Percentiles rank a stretch among this genome's conserved stretches.
Conservation (phyloP, 2,888 invertebrate species). For the Metellina segmentata region DNA sequence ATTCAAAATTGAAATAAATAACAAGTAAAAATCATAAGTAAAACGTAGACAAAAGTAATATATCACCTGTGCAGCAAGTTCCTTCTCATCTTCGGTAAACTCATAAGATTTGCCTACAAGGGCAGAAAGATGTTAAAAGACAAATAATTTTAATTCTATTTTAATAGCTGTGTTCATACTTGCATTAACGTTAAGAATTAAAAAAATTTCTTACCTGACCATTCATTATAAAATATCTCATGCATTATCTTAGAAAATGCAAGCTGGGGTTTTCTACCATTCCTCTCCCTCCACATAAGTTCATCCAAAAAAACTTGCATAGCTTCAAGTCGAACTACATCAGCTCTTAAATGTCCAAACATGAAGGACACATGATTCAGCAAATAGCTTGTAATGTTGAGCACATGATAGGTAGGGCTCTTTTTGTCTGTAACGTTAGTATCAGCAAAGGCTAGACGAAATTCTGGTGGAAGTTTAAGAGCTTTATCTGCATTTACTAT, state of each 20-base stretch:
- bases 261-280: slow-evolving; percentile 86
- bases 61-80: not conserved
- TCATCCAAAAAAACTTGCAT: slow-evolving; percentile 95
- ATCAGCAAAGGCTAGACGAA: slow-evolving; percentile 24
- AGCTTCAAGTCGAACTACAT: slow-evolving; percentile 87
- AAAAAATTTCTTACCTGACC: slow-evolving; percentile 35
- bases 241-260: slow-evolving; percentile 73
- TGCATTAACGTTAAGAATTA: not conserved
- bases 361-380: slow-evolving; percentile 66
- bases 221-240: slow-evolving; percentile 59
- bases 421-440: slow-evolving; percentile 5
- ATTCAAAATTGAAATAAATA: no score
- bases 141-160: not conserved
- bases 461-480: not conserved
- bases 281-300: slow-evolving; percentile 93
- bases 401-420: slow-evolving; percentile 37
- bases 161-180: no score
- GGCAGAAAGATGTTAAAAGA: not conserved
- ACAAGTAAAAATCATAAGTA: not conserved
- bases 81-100: not conserved
- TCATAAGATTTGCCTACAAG: not conserved
- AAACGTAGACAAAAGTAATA: not conserved
- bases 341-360: slow-evolving; percentile 65
- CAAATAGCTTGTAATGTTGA: slow-evolving; percentile 56
- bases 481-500: slow-evolving; percentile 40